Percentiles rank a stretch among this genome's conserved stretches.
These are phyloP conservation scores for Rhinophrynus dorsalis DNA, from an alignment of 2,797 vertebrate genomes.

Conservation along the genomic window DNA sequence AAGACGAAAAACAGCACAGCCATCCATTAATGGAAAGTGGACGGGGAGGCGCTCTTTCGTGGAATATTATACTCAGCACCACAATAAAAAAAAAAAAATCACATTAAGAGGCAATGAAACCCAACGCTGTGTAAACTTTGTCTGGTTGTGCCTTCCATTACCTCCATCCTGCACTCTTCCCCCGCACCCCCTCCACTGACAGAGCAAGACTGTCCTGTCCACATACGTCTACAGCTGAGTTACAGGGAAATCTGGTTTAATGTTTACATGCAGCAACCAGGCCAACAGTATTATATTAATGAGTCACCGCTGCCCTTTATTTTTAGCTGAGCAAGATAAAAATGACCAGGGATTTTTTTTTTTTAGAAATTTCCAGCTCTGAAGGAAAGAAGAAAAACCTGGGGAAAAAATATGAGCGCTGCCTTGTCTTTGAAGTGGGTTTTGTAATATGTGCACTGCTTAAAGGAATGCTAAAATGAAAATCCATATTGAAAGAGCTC, in stretches of 20 bases:
- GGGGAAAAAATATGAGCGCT: too few species aligned
- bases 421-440: too few species aligned
- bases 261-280: background rate
- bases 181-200: background rate
- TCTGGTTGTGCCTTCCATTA: conserved; percentile 15
- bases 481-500: too few species aligned
- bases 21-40: conserved; percentile 58
- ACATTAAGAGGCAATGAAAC: conserved; percentile 64
- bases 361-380: background rate
- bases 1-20: conserved; percentile 60
- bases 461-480: too few species aligned
- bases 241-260: background rate
- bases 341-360: background rate
- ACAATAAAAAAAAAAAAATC: conserved; percentile 54
- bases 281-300: background rate
- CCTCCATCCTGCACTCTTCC: too few species aligned
- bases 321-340: background rate
- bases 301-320: background rate
- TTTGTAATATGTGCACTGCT: too few species aligned
- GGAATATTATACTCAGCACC: conserved; percentile 57
- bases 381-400: too few species aligned
- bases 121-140: conserved; percentile 64
- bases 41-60: conserved; percentile 50
- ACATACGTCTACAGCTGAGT: background rate
- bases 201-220: background rate